A percentile compares a stretch with the other conserved stretches of the same genome.
These are phyloP conservation scores for Onychorhynchus coronatus DNA, from an alignment of 2,113 vertebrate genomes.

Conservation along the genomic window DNA sequence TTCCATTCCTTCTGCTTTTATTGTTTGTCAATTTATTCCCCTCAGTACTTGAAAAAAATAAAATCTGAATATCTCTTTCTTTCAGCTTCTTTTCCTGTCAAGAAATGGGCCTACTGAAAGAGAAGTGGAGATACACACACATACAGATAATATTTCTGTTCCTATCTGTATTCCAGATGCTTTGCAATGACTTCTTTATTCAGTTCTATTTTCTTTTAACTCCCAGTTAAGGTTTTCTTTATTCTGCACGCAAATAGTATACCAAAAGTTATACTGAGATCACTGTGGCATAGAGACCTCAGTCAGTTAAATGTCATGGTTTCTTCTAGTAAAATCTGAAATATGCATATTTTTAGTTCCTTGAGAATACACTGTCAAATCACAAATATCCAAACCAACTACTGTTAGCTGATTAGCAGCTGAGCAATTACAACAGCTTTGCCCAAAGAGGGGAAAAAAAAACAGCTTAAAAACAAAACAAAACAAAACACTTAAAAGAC, in stretches of 20 bases:
- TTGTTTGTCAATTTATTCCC: neutral
- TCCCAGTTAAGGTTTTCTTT: neutral
- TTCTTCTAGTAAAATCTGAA: constrained; percentile 2
- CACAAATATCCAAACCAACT: constrained; percentile 11
- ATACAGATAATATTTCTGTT: neutral
- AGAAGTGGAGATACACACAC: neutral
- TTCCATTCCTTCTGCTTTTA: neutral
- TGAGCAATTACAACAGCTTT: neutral
- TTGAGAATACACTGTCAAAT: neutral
- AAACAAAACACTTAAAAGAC: neutral
- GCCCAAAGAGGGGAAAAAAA: neutral
- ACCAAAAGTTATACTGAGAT: neutral
- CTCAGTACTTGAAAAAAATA: neutral
- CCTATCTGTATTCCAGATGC: neutral
- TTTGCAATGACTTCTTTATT: neutral
- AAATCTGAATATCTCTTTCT: neutral
- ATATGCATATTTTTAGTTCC: neutral
- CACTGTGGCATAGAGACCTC: neutral
- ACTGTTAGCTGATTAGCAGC: neutral
- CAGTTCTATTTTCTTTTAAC: neutral
- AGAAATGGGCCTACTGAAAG: neutral
- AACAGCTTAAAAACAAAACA: neutral
- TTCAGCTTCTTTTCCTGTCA: neutral
- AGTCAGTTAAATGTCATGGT: neutral
- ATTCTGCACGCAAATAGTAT: neutral